Evolutionary conservation across 2,113 vertebrate species (phyloP), one percentile per base, ranked within the genome.

Genomic region (Aythya baeri): DNA sequence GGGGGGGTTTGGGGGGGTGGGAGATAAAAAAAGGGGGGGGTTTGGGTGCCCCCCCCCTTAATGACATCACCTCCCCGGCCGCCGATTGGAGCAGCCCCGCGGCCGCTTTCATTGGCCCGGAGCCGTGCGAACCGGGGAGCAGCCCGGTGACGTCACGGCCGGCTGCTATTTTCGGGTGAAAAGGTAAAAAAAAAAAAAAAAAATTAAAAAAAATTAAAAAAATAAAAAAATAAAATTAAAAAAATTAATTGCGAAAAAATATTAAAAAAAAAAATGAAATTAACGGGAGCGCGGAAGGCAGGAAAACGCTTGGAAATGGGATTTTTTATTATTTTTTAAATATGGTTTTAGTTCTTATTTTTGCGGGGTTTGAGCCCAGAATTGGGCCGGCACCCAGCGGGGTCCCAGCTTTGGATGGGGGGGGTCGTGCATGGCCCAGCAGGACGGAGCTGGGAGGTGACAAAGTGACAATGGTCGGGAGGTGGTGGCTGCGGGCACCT

Each of bases 91-190:
- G 23, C 49, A 79, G 49, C 72, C 13, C 3, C 11, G 2, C 14
- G 3, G 22, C n/a, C 7, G 4, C n/a, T 12, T 41, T n/a, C 50
- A 88, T 88, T 80, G 86, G 86, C 4, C 32, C 17, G 1, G 11
- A 9, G 13, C 85, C 36, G 57, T 71, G 13, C 85, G 67, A 57
- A 80, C 75, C 85, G 67, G 67, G 76, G 15, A 74, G 29, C 77
- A 65, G 91, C 80, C 75, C 91, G 91, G 49, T 89, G 91, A 93
- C 86, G 46, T 89, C 91, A 93, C 86, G n/a, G 46, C 67, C 13
- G 44, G 80, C 31, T 29, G 91, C 86, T 93, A 84, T 89, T 93
- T 93, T 79, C 14, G 74, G 91, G 80, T 17, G 17, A 44, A 44
- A 44, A 44, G 43, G 43, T 17, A 44, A 44, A 44, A 44, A 44